A percentile compares a stretch with the other conserved stretches of the same genome.
Evolutionary conservation across 2,113 vertebrate species (phyloP).

Genomic region (Actinemys pallida): DNA sequence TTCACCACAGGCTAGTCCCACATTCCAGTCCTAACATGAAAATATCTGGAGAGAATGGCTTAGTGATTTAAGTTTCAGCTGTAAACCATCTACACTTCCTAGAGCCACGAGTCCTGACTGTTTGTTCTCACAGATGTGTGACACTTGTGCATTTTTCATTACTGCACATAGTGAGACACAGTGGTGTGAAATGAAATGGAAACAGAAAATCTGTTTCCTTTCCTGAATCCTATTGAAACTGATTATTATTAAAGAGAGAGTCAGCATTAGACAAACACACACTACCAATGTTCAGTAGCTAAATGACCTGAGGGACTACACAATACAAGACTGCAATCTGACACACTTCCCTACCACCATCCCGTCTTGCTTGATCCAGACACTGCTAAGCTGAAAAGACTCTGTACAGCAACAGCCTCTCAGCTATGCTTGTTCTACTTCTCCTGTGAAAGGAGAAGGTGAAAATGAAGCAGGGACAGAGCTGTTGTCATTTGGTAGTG

Average conservation of each 20-base stretch:
- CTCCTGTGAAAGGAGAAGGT: not conserved
- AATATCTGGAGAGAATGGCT: not conserved
- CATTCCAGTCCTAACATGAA: not conserved
- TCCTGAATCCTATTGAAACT: not conserved
- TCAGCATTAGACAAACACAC: not conserved
- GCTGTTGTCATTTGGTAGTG: constrained; percentile 26
- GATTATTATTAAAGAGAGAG: fast-evolving
- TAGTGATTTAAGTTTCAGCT: not conserved
- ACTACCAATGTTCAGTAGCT: not conserved
- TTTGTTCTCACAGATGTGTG: not conserved
- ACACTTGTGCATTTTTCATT: not conserved
- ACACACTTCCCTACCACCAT: not conserved
- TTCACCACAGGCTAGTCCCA: not conserved
- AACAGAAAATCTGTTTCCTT: fast-evolving
- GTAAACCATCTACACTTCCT: fast-evolving
- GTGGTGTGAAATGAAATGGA: not conserved
- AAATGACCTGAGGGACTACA: not conserved
- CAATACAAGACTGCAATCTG: not conserved
- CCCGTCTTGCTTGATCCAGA: not conserved
- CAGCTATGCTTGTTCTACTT: not conserved
- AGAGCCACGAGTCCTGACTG: fast-evolving
- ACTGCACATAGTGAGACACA: not conserved
- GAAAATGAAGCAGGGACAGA: not conserved
- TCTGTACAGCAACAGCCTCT: not conserved
- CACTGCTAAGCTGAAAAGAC: not conserved